These are phyloP conservation scores for Canis aureus DNA, from an alignment of 2,113 vertebrate genomes.

Conservation along the genomic window DNA sequence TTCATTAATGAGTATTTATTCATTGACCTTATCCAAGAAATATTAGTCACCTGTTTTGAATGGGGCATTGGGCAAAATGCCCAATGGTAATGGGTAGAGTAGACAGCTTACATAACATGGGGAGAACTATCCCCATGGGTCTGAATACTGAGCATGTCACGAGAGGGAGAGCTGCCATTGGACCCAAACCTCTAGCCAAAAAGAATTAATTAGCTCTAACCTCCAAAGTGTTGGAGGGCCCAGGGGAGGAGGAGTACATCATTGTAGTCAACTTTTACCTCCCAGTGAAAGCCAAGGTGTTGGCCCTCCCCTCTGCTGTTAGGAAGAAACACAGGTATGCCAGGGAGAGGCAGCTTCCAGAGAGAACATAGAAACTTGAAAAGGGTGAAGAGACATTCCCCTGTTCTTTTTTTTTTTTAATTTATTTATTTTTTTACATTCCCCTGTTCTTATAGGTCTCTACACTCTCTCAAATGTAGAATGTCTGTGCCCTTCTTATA, in stretches of 20 bases:
- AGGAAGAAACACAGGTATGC: background rate
- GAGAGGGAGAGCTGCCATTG: background rate
- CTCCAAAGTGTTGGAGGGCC: background rate
- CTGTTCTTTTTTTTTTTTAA: background rate
- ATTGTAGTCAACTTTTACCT: background rate
- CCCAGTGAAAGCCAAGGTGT: background rate
- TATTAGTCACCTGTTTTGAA: background rate
- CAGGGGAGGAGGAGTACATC: too few relatives aligned
- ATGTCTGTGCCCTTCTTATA: background rate
- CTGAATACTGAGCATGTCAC: fast-evolving
- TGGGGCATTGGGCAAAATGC: background rate
- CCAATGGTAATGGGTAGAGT: background rate
- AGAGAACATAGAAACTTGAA: background rate
- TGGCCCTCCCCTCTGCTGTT: background rate
- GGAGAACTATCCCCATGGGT: background rate
- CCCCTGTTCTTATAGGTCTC: background rate
- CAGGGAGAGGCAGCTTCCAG: background rate
- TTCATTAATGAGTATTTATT: background rate
- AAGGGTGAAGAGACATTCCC: fast-evolving
- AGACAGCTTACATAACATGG: fast-evolving
- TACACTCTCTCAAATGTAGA: fast-evolving
- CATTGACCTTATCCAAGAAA: background rate
- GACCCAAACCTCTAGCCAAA: background rate
- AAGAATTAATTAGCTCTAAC: background rate
- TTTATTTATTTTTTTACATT: too few relatives aligned